Percentiles rank a stretch among this genome's conserved stretches.
phyloP scores from a whole-genome alignment of 2,888 invertebrate species.

The Sphaerophoria taeniata region DNA sequence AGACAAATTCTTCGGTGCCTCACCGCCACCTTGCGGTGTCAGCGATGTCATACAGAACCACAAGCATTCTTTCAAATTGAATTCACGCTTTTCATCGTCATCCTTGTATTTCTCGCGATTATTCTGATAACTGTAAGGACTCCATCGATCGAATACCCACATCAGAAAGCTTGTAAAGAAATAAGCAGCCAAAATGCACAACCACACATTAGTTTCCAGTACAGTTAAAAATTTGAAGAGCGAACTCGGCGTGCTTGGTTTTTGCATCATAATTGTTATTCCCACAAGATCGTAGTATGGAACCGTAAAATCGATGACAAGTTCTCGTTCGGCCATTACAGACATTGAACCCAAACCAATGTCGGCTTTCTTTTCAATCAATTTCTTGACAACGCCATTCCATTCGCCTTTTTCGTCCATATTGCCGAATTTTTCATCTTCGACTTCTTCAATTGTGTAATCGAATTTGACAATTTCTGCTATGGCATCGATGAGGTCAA shows the following conservation, averaged over 20 bases:
- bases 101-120: constrained; percentile 96
- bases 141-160: constrained; percentile 98
- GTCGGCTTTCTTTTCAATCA: constrained; percentile 94
- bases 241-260: constrained; percentile 94
- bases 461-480: constrained; percentile 93
- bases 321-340: constrained; percentile 98
- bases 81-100: constrained; percentile 96
- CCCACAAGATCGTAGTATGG: constrained; percentile 99
- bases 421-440: constrained; percentile 93
- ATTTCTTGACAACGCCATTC: constrained; percentile 92
- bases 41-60: constrained; percentile 99
- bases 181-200: constrained; percentile 97
- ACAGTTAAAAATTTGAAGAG: constrained; percentile 98
- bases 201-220: constrained; percentile 97
- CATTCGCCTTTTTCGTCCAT: constrained; percentile 94
- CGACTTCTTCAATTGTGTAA: constrained; percentile 92
- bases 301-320: constrained; percentile 98
- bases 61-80: constrained; percentile 96
- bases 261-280: constrained; percentile 97
- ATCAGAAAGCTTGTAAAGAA: constrained; percentile 96
- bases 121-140: constrained; percentile 98
- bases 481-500: constrained; percentile 95
- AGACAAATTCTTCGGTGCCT: constrained; percentile 97
- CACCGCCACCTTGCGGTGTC: constrained; percentile 97
- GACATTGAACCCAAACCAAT: constrained; percentile 96